phyloP scores from a whole-genome alignment of 2,113 vertebrate genomes.

The Clarias magur region DNA sequence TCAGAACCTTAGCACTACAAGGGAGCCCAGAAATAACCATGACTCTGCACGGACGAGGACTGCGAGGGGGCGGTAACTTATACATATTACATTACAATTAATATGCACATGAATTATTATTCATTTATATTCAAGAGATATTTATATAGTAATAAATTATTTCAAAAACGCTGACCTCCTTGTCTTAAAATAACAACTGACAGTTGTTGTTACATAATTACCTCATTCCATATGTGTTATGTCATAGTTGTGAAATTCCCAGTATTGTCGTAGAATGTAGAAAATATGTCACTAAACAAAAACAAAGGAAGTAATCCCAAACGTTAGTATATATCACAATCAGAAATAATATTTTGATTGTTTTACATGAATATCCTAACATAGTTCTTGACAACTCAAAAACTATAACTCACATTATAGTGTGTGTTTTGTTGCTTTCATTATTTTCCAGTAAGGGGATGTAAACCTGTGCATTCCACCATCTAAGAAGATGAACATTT shows the following conservation, averaged over 20 bases:
- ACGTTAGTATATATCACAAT: background rate
- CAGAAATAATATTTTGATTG: background rate
- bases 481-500: background rate
- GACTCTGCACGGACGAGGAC: constrained; percentile 84
- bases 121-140: background rate
- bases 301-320: no score
- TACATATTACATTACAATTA: background rate
- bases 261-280: no score
- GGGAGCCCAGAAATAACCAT: constrained; percentile 79
- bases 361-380: background rate
- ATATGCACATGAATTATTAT: background rate
- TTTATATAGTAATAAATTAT: background rate
- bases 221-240: no score
- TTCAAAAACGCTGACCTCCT: no score
- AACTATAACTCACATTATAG: background rate
- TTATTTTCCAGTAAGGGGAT: background rate
- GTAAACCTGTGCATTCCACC: background rate
- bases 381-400: background rate
- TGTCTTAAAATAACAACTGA: no score
- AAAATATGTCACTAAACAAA: no score
- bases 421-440: background rate
- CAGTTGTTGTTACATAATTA: no score
- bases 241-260: no score
- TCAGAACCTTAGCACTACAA: constrained; percentile 75
- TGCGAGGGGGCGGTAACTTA: constrained; percentile 89